These are phyloP conservation scores for Campoplex nolae DNA, from an alignment of 2,888 invertebrate genomes.

Conservation along the genomic window DNA sequence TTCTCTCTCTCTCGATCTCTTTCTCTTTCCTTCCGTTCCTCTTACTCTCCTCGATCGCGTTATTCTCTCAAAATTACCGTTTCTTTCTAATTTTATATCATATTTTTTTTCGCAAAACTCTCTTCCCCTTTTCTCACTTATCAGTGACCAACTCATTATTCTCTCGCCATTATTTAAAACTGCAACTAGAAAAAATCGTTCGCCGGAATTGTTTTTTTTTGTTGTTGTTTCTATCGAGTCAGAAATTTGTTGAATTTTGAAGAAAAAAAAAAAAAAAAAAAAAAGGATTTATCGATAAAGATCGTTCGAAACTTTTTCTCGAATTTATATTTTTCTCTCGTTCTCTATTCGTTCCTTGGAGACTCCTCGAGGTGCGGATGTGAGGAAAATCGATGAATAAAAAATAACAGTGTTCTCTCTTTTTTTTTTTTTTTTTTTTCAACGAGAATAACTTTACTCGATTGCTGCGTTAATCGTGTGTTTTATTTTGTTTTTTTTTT, in stretches of 20 bases:
- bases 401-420: not conserved
- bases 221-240: not conserved
- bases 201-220: not conserved
- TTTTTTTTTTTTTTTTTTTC: no score
- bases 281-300: not conserved
- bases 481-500: not conserved
- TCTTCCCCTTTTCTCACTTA: slow-evolving; percentile 31
- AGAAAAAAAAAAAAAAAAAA: not conserved
- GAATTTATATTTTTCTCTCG: slow-evolving; percentile 7
- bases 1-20: slow-evolving; percentile 64
- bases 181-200: not conserved
- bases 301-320: not conserved
- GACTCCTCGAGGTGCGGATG: slow-evolving; percentile 17
- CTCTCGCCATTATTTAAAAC: not conserved
- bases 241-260: not conserved
- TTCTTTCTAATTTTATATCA: slow-evolving; percentile 29
- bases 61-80: slow-evolving; percentile 39
- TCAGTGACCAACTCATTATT: slow-evolving; percentile 12
- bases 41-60: slow-evolving; percentile 27
- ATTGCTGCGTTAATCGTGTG: not conserved
- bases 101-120: slow-evolving; percentile 28
- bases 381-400: slow-evolving; percentile 10
- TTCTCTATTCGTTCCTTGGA: slow-evolving; percentile 5
- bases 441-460: not conserved
- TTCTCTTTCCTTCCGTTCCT: slow-evolving; percentile 19